Evolutionary conservation across 2,888 invertebrate species (phyloP).

Genomic region (Pecten maximus): DNA sequence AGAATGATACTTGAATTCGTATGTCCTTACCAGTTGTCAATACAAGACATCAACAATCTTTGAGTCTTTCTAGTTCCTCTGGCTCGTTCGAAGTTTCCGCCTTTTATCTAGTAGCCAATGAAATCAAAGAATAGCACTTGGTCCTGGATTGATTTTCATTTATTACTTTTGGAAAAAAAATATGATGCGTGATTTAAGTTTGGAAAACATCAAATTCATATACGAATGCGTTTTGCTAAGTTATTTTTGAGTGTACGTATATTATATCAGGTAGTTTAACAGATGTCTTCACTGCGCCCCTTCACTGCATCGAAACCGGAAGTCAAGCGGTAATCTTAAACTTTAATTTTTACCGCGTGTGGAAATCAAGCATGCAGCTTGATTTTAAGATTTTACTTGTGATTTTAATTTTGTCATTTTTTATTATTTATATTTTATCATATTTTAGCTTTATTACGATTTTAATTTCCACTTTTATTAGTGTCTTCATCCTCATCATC

Average conservation of each 20-base stretch:
- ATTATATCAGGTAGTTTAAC: too few relatives aligned
- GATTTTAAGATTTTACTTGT: constrained; percentile 23
- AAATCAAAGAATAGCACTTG: neutral
- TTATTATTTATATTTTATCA: constrained; percentile 24
- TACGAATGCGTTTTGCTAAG: neutral
- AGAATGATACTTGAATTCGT: constrained; percentile 17
- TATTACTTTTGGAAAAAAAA: neutral
- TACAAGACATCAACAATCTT: neutral
- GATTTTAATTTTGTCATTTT: neutral
- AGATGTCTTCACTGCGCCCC: too few relatives aligned
- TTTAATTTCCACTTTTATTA: neutral
- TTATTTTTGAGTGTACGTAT: too few relatives aligned
- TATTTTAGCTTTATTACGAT: neutral
- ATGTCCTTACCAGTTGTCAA: neutral
- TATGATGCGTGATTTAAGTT: neutral
- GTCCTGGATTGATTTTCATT: neutral
- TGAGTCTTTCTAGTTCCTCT: neutral
- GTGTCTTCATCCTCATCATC: neutral
- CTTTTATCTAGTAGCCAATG: neutral
- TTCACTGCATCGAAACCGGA: constrained; percentile 36
- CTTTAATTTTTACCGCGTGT: constrained; percentile 42
- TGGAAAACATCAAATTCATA: neutral
- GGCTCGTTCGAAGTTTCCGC: neutral
- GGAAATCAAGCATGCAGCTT: constrained; percentile 37
- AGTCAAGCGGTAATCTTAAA: constrained; percentile 38